Percentiles rank a stretch among this genome's conserved stretches.
These are phyloP conservation scores for Yasuhikotakia modesta DNA, from an alignment of 2,797 vertebrate species.

Conservation along the genomic window DNA sequence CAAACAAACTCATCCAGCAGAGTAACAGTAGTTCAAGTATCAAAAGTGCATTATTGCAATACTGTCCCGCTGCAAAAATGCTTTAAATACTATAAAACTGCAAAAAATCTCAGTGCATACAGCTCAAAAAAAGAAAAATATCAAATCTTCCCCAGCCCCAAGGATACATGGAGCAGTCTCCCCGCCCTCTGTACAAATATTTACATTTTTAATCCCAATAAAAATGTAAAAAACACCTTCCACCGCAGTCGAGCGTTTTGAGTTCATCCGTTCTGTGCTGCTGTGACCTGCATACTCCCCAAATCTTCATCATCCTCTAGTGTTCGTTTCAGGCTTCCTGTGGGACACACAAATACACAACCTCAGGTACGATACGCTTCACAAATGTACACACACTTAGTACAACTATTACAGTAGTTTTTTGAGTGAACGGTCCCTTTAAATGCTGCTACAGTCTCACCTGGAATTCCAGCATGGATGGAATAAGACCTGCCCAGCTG, in stretches of 20 bases:
- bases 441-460: conserved; percentile 65
- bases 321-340: conserved; percentile 92
- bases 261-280: conserved; percentile 87
- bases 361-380: background rate
- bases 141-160: conserved; percentile 65
- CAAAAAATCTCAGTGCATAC: conserved; percentile 86
- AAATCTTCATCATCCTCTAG: conserved; percentile 96
- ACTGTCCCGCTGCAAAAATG: conserved; percentile 97
- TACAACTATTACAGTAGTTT: background rate
- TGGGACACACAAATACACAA: background rate
- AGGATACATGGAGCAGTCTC: conserved; percentile 64
- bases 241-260: conserved; percentile 63
- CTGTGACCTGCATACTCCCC: conserved; percentile 89
- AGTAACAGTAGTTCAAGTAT: conserved; percentile 89
- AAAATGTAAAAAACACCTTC: conserved; percentile 79
- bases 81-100: conserved; percentile 98
- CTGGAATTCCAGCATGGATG: conserved; percentile 87
- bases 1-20: conserved; percentile 67
- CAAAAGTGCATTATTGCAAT: conserved; percentile 99
- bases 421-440: too few relatives aligned
- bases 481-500: conserved; percentile 91
- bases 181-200: conserved; percentile 74
- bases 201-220: conserved; percentile 82
- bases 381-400: background rate
- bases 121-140: conserved; percentile 72